Base-by-base conservation (phyloP, 1,140 invertebrate genomes). In the Zophobas morio region DNA sequence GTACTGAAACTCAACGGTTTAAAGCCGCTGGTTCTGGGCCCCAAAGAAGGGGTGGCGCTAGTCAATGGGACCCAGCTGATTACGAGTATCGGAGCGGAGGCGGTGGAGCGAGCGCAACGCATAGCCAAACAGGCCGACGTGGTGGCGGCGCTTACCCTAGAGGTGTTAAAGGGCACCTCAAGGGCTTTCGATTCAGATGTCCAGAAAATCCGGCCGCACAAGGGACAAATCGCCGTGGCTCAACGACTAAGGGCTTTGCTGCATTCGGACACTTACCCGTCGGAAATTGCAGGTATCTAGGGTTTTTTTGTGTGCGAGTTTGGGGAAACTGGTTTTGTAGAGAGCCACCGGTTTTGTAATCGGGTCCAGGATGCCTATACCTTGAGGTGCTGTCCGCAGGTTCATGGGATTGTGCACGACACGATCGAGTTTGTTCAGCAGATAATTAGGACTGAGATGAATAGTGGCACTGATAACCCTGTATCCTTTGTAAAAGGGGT, bases 1-100 rank as follows among this genome's bases (percentile, higher is more conserved):
- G 82, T 84, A 42, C 63, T 84, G 42, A 77, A 82, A 77, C 63
- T 79, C 33, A 81, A 94, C 83, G 87, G 89, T 54, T 83, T 94
- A 34, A 86, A 86, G 76, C 91, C 92, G 5, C 88, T 94, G 47
- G 85, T 85, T 35, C 85, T 93, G n/a, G 87, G 88, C 72, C 88
- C 92, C 6, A 94, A 94, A 88, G 93, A 94, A 88, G 93, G 93
- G 20, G 82, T 94, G 34, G 91, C 93, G 6, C 83, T 95, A 70
- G 93, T 95, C 79, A 94, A 94, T 85, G 93, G 93, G 70, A 94
- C 93, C 8, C 93, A 94, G 84, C 86, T 95, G 54, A 94, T 94
- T 53, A 91, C 92, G 36, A 89, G 92, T 32, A 85, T 94, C 46
- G 93, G 93, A 39, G 90, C 91, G 8, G 91, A 93, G 87, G 93